Conservation (phyloP, 2,888 invertebrate species). For the Drosophila leonis region DNA sequence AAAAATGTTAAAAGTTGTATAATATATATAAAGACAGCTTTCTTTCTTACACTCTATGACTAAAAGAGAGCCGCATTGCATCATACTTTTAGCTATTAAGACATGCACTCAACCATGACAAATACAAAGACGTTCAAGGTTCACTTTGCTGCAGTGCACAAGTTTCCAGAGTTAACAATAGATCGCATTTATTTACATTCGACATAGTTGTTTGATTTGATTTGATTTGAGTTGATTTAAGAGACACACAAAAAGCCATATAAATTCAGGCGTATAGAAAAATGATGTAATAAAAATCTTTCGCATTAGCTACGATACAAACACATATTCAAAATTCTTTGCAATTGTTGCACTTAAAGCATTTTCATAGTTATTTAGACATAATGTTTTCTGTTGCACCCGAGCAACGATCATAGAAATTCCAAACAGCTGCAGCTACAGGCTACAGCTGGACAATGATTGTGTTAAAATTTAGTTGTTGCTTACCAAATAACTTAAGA, state of each 20-base stretch:
- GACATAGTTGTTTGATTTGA: slow-evolving; percentile 20
- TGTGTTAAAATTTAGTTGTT: slow-evolving; percentile 37
- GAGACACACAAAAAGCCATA: slow-evolving; percentile 20
- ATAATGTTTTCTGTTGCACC: slow-evolving; percentile 16
- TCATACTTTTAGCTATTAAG: background rate
- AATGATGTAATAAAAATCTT: slow-evolving; percentile 15
- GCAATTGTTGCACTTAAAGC: slow-evolving; percentile 78
- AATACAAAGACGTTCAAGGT: slow-evolving; percentile 5
- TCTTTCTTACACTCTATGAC: background rate
- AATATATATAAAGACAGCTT: background rate
- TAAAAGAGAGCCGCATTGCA: too few species aligned
- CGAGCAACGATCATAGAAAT: slow-evolving; percentile 26
- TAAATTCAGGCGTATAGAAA: slow-evolving; percentile 28
- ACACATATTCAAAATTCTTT: slow-evolving; percentile 36
- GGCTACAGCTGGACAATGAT: slow-evolving; percentile 53
- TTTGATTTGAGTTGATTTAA: slow-evolving; percentile 1
- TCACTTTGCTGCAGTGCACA: slow-evolving; percentile 18
- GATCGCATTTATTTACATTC: slow-evolving; percentile 71
- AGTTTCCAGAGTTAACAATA: slow-evolving; percentile 53
- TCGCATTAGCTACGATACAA: slow-evolving; percentile 21
- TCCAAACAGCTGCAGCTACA: slow-evolving; percentile 34
- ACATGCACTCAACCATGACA: background rate
- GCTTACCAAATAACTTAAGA: slow-evolving; percentile 71
- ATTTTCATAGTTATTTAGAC: slow-evolving; percentile 39
- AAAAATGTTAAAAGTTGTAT: too few species aligned